phyloP scores from a whole-genome alignment of 1,140 invertebrate genomes.

The Eufriesea mexicana region DNA sequence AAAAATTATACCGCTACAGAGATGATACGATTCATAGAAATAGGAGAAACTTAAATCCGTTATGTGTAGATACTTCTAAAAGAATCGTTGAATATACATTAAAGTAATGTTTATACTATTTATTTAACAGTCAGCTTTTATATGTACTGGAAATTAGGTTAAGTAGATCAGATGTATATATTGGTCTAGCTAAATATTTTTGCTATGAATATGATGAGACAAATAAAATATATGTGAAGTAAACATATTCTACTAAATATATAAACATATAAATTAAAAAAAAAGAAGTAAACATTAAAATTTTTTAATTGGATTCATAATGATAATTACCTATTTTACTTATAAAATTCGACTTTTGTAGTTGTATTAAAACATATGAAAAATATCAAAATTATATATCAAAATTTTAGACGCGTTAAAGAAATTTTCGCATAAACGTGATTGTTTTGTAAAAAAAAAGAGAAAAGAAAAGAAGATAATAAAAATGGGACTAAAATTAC shows the following conservation, averaged over 20 bases:
- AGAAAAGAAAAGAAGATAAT: neutral
- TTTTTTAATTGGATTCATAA: neutral
- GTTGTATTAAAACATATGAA: constrained; percentile 2
- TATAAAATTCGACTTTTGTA: neutral
- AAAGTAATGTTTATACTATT: constrained; percentile 55
- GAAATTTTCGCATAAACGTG: neutral
- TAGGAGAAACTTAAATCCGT: constrained; percentile 24
- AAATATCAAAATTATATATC: constrained; percentile 4
- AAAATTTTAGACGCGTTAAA: constrained; percentile 1
- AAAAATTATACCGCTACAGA: neutral
- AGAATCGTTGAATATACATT: constrained; percentile 38
- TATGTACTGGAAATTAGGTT: constrained; percentile 31
- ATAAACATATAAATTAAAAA: neutral
- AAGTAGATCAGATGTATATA: constrained; percentile 17
- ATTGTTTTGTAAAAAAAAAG: constrained; percentile 1
- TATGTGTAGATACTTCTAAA: constrained; percentile 42
- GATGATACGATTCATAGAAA: constrained; percentile 4
- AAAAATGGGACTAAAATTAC: constrained; percentile 10
- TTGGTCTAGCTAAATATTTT: constrained; percentile 43
- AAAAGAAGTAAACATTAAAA: neutral
- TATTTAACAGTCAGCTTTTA: constrained; percentile 51
- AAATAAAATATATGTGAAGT: constrained; percentile 21
- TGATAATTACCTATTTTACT: constrained; percentile 2
- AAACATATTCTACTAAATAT: too few relatives aligned
- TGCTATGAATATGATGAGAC: constrained; percentile 38